Percentiles rank a stretch among this genome's conserved stretches.
These are phyloP conservation scores for Caranx melampygus DNA, from an alignment of 2,113 vertebrate species.

Conservation along the genomic window DNA sequence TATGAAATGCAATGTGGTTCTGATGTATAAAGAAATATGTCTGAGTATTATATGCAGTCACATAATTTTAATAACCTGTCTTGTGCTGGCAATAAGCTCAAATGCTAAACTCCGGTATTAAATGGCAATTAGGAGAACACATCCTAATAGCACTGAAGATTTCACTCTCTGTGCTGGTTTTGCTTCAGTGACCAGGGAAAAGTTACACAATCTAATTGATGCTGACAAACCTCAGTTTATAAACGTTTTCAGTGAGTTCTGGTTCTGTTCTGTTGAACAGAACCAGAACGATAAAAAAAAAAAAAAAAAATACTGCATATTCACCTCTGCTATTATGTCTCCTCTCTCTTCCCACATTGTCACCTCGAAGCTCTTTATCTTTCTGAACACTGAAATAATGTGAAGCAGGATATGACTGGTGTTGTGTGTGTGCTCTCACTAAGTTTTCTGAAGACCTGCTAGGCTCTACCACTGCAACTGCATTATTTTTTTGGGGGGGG, in stretches of 20 bases:
- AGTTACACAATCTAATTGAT: not conserved
- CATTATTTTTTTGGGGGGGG: too few species aligned
- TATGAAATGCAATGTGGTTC: slow-evolving; percentile 14
- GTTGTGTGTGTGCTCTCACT: not conserved
- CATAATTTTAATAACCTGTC: slow-evolving; percentile 23
- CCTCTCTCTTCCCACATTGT: not conserved
- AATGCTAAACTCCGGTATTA: not conserved
- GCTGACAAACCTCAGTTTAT: not conserved
- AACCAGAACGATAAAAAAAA: not conserved
- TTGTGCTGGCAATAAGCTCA: not conserved
- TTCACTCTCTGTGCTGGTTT: not conserved
- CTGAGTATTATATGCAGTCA: slow-evolving; percentile 17
- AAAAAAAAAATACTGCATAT: not conserved
- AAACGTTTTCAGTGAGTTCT: not conserved
- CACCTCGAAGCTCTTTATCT: slow-evolving; percentile 10
- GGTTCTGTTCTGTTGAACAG: not conserved
- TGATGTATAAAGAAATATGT: slow-evolving; percentile 22
- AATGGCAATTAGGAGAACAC: not conserved
- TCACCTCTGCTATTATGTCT: not conserved
- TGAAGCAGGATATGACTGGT: not conserved
- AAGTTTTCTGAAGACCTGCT: not conserved
- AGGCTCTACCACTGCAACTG: too few species aligned
- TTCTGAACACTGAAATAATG: not conserved
- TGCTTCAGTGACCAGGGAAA: not conserved
- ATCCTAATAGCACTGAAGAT: not conserved